Evolutionary conservation across 2,113 vertebrate genomes (phyloP).

Genomic region (Macquaria ambigua): DNA sequence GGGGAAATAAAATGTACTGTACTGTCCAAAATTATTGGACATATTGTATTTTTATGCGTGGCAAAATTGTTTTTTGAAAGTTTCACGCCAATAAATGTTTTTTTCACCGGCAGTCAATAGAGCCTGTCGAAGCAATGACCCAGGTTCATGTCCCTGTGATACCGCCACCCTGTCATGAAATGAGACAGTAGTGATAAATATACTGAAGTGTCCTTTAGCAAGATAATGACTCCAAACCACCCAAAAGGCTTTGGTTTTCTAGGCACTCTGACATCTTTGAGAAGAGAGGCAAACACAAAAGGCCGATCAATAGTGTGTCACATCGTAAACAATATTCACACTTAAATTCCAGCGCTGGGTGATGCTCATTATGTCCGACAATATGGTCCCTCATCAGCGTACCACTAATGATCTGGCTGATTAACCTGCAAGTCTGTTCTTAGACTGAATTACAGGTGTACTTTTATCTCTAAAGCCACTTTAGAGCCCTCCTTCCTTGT

Average conservation of each 20-base stretch:
- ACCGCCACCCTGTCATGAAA: background rate
- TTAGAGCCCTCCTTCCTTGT: background rate
- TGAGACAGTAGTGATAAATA: background rate
- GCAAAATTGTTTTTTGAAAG: too few relatives aligned
- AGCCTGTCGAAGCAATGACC: background rate
- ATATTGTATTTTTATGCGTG: too few relatives aligned
- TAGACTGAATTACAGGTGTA: background rate
- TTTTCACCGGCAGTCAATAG: background rate
- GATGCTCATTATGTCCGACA: background rate
- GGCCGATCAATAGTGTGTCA: background rate
- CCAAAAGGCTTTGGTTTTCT: background rate
- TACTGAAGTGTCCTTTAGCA: background rate
- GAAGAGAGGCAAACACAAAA: background rate
- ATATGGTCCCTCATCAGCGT: background rate
- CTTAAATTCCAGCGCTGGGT: background rate
- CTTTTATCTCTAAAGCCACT: slow-evolving; percentile 6
- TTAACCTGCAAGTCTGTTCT: background rate
- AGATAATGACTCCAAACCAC: background rate
- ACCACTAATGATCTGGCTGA: background rate
- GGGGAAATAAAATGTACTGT: background rate
- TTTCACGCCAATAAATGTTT: background rate
- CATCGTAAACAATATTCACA: background rate
- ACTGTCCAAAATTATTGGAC: too few relatives aligned
- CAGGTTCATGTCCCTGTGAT: background rate
- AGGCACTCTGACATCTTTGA: background rate